Conservation (phyloP, 2,888 invertebrate species). For the Hydropsyche betteni region DNA sequence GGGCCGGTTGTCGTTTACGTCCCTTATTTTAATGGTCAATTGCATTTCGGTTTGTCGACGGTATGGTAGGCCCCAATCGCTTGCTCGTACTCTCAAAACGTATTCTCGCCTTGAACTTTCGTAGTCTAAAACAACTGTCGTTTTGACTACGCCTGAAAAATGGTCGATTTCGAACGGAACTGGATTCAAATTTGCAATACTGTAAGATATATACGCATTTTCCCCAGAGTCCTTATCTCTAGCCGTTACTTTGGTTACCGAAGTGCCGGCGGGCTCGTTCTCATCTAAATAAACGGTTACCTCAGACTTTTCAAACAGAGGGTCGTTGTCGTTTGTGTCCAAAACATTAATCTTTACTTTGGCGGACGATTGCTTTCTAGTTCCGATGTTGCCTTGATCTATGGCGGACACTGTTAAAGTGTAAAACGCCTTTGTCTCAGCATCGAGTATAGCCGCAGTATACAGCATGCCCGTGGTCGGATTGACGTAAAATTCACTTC, state of each 20-base stretch:
- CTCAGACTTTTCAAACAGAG: conserved; percentile 79
- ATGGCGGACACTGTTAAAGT: conserved; percentile 89
- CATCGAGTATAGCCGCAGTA: conserved; percentile 84
- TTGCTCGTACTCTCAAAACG: conserved; percentile 83
- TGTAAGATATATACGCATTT: conserved; percentile 94
- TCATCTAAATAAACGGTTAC: conserved; percentile 83
- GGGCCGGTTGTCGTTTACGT: conserved; percentile 93
- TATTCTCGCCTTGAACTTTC: conserved; percentile 90
- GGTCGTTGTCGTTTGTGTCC: conserved; percentile 95
- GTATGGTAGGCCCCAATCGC: conserved; percentile 95
- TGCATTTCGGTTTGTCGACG: conserved; percentile 91
- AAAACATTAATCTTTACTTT: conserved; percentile 88
- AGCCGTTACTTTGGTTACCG: conserved; percentile 85
- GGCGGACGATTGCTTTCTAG: conserved; percentile 86
- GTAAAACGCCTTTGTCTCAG: conserved; percentile 84
- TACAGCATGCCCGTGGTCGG: conserved; percentile 89
- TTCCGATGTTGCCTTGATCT: conserved; percentile 85
- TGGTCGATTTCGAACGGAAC: conserved; percentile 96
- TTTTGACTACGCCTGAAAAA: conserved; percentile 87
- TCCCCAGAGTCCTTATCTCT: conserved; percentile 92
- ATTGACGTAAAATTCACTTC: conserved; percentile 87
- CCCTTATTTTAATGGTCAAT: conserved; percentile 79
- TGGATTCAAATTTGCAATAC: conserved; percentile 87
- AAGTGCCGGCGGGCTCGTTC: conserved; percentile 86
- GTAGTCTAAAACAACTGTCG: conserved; percentile 85